Evolutionary conservation across 30 jellyfish, hydroid and myxozoan genomes (phyloP).

Genomic region (Calvadosia cruxmelitensis): DNA sequence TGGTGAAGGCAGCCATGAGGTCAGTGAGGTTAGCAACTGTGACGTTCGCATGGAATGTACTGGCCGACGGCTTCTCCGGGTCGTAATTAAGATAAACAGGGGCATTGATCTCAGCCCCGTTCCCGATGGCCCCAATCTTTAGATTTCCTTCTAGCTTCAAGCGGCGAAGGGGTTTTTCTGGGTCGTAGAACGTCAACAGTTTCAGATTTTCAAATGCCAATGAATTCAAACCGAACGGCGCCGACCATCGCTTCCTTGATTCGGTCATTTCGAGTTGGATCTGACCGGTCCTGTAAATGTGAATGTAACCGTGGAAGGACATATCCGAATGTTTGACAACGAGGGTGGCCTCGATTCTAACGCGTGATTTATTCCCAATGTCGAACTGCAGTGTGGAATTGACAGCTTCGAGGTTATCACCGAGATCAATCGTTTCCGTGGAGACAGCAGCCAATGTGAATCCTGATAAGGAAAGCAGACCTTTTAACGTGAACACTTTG

Average conservation of each 20-base stretch:
- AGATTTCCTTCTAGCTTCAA: constrained; percentile 46
- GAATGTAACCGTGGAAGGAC: constrained; percentile 60
- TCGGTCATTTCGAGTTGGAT: constrained; percentile 41
- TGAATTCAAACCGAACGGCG: constrained; percentile 68
- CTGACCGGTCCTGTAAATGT: constrained; percentile 57
- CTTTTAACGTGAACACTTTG: constrained; percentile 64
- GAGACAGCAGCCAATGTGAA: constrained; percentile 56
- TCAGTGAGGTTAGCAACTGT: constrained; percentile 44
- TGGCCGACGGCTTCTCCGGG: constrained; percentile 54
- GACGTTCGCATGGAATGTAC: constrained; percentile 72
- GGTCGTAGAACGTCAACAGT: constrained; percentile 39
- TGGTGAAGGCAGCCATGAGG: constrained; percentile 62
- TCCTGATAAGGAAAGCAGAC: constrained; percentile 54
- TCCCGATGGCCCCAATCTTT: constrained; percentile 62
- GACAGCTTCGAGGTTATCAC: constrained; percentile 49
- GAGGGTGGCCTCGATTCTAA: constrained; percentile 45
- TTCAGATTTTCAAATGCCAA: constrained; percentile 49
- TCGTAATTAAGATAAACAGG: constrained; percentile 56
- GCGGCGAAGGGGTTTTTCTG: constrained; percentile 39
- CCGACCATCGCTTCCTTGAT: constrained; percentile 58
- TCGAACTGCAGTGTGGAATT: constrained; percentile 64
- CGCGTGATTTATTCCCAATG: constrained; percentile 56
- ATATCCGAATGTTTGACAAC: constrained; percentile 37
- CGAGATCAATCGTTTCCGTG: constrained; percentile 29
- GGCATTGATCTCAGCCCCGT: constrained; percentile 65